phyloP scores from a whole-genome alignment of 2,797 vertebrate species.

The Agapornis canus region DNA sequence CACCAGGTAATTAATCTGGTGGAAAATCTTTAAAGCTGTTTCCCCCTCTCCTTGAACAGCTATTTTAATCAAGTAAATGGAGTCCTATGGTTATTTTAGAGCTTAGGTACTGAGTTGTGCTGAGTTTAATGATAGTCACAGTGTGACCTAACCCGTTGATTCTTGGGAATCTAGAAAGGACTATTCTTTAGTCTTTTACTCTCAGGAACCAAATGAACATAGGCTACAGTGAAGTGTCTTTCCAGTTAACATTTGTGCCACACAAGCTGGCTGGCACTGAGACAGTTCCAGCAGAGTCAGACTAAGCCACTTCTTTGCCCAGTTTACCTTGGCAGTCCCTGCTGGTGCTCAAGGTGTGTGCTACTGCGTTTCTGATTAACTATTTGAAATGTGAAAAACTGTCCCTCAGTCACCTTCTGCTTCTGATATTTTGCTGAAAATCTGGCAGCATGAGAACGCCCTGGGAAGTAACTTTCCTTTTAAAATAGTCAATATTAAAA shows the following conservation, averaged over 20 bases:
- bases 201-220: background rate
- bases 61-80: constrained; percentile 2
- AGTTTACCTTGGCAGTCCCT: background rate
- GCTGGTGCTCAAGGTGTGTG: background rate
- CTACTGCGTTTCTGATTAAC: background rate
- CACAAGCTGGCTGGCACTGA: background rate
- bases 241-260: background rate
- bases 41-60: background rate
- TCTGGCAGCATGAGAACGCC: constrained; percentile 43
- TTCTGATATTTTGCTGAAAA: constrained; percentile 29
- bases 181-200: background rate
- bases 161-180: background rate
- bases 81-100: background rate
- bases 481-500: constrained; percentile 60
- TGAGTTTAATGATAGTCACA: background rate
- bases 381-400: background rate
- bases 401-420: constrained; percentile 17
- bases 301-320: background rate
- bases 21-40: constrained; percentile 58
- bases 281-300: background rate
- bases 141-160: background rate
- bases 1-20: constrained; percentile 63
- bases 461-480: constrained; percentile 53
- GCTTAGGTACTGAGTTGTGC: background rate
- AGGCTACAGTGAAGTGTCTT: background rate